phyloP scores from a whole-genome alignment of 2,888 invertebrate species.

The Xestobium rufovillosum region DNA sequence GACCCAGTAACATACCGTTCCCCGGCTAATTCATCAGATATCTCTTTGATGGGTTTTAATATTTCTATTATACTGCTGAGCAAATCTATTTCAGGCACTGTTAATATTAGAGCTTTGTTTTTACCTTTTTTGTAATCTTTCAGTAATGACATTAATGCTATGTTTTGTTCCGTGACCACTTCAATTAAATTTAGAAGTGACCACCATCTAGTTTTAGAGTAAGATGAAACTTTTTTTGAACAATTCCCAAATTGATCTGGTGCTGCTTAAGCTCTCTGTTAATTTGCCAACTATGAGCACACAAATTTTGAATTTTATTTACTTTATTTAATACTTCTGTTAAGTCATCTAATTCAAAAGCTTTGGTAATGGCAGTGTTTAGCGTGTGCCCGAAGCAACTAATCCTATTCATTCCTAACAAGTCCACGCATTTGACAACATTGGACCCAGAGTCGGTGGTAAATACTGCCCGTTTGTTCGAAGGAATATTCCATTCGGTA shows the following conservation, averaged over 20 bases:
- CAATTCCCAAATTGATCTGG: conserved; percentile 5
- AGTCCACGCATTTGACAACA: conserved; percentile 6
- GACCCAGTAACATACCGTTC: no score
- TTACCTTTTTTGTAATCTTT: background rate
- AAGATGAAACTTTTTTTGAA: background rate
- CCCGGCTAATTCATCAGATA: no score
- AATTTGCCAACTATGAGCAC: conserved; percentile 8
- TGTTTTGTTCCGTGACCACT: no score
- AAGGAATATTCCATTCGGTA: background rate
- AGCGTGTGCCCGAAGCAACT: conserved; percentile 8
- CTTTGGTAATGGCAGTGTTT: conserved; percentile 8
- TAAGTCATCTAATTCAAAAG: conserved; percentile 7
- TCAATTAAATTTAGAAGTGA: background rate
- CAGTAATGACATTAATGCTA: no score
- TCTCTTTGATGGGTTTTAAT: no score
- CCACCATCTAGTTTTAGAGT: background rate
- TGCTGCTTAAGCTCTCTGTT: conserved; percentile 7
- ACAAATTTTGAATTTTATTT: conserved; percentile 5
- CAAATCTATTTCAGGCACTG: no score
- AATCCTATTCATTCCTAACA: conserved; percentile 7
- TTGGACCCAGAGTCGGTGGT: conserved; percentile 8
- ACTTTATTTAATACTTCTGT: conserved; percentile 5
- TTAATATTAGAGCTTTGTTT: no score
- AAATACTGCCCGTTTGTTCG: background rate
- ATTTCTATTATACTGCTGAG: no score